Conservation (phyloP, 1,140 invertebrate species). For the Calliphora vicina region DNA sequence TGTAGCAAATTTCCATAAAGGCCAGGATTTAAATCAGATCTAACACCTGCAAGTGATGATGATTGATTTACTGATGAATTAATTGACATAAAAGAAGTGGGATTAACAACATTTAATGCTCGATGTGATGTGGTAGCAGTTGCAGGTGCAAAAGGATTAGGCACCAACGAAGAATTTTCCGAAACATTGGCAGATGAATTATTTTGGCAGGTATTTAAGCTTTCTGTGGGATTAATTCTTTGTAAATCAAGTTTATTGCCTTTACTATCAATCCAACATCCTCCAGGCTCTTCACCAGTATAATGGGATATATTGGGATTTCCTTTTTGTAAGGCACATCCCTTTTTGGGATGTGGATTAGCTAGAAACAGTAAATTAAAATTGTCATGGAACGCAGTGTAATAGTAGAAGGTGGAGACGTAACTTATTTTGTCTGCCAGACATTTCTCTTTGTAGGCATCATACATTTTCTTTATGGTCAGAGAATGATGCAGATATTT, state of each 20-base stretch:
- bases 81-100: neutral
- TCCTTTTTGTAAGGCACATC: neutral
- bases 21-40: neutral
- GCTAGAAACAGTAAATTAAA: constrained; percentile 4
- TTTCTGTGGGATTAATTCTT: neutral
- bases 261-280: neutral
- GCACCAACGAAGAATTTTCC: no score
- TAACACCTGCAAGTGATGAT: neutral
- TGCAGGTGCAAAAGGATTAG: neutral
- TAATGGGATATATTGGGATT: constrained; percentile 25
- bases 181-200: no score
- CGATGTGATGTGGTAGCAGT: neutral
- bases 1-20: neutral
- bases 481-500: constrained; percentile 34
- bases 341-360: neutral
- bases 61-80: neutral
- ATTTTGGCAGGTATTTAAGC: no score
- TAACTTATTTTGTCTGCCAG: neutral
- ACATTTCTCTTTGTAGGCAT: constrained; percentile 31
- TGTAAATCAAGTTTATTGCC: neutral
- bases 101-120: neutral
- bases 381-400: constrained; percentile 36
- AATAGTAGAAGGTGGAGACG: constrained; percentile 25
- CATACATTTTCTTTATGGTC: constrained; percentile 38
- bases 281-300: constrained; percentile 1